Evolutionary conservation across 2,888 invertebrate species (phyloP), one percentile per base, ranked within the genome.

Genomic region (Bedellia somnulentella): DNA sequence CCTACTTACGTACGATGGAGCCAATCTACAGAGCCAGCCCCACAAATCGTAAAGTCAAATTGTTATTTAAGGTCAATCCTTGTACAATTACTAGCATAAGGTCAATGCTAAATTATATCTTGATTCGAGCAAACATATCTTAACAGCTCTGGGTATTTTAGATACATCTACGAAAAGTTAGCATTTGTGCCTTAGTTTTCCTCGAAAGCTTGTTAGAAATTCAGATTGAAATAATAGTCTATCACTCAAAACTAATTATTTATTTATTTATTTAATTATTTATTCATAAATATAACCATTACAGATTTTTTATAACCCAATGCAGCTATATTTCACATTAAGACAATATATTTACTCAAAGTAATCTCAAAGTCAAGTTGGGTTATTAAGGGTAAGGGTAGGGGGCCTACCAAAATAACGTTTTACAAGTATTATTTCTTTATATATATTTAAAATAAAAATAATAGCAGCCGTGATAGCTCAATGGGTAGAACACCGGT

Each of bases 21-120:
- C 35, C 37, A 37, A 37, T 36, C 31, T 32, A 29, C 38, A 35
- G 29, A 42, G 12, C 35, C 42, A 38, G 44, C 40, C 47, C 46
- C 44, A 47, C 47, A 43, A 49, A 51, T 52, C 50, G 57, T 58
- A 60, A 57, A 56, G 43, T 46, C 49, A 51, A 57, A 63, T 64
- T 59, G 57, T 50, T 52, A 53, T 57, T 52, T 61, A 15, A 30
- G 30, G 30, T 30, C 30, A 15, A 30, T 30, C 29, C 6, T 24
- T 15, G 24, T 24, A 9, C 5, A 9, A 24, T 26, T 26, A 10
- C n/a, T n/a, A n/a, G n/a, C n/a, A n/a, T 26, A 64, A 60, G 66
- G 66, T 66, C 66, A 66, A 61, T 59, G 57, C 49, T 55, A 55
- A 18, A 11, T 6, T n/a, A n/a, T n/a, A n/a, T n/a, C n/a, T n/a